phyloP scores from a whole-genome alignment of 2,113 vertebrate genomes.

The Labeo rohita region DNA sequence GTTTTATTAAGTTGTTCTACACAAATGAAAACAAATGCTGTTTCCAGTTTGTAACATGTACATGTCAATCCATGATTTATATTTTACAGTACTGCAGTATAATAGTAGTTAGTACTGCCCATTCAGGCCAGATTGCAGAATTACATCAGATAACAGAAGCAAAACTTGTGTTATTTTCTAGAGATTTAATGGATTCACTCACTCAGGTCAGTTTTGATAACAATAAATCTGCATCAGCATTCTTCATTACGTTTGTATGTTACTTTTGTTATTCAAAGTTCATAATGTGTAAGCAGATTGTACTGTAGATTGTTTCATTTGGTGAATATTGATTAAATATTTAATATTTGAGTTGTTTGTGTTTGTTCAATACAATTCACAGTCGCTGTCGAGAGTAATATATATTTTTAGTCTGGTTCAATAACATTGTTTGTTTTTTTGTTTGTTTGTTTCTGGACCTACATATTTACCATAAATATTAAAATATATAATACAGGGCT shows the following conservation, averaged over 20 bases:
- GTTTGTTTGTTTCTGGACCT: no score
- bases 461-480: no score
- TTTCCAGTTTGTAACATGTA: neutral
- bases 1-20: neutral
- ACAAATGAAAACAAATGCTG: neutral
- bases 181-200: neutral
- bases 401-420: neutral
- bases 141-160: neutral
- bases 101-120: neutral
- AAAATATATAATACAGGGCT: no score
- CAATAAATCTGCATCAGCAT: neutral
- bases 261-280: neutral
- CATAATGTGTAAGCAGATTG: neutral
- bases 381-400: neutral
- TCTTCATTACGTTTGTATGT: constrained; percentile 22
- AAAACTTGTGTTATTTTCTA: neutral
- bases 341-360: neutral
- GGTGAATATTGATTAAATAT: neutral
- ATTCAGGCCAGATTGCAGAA: neutral
- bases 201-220: constrained; percentile 25
- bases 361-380: neutral
- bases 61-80: neutral
- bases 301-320: neutral
- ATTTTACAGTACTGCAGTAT: neutral
- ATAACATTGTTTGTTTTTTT: neutral